A percentile compares a stretch with the other conserved stretches of the same genome.
These are phyloP conservation scores for Coptotermes formosanus DNA, from an alignment of 1,140 invertebrate genomes.

Conservation along the genomic window DNA sequence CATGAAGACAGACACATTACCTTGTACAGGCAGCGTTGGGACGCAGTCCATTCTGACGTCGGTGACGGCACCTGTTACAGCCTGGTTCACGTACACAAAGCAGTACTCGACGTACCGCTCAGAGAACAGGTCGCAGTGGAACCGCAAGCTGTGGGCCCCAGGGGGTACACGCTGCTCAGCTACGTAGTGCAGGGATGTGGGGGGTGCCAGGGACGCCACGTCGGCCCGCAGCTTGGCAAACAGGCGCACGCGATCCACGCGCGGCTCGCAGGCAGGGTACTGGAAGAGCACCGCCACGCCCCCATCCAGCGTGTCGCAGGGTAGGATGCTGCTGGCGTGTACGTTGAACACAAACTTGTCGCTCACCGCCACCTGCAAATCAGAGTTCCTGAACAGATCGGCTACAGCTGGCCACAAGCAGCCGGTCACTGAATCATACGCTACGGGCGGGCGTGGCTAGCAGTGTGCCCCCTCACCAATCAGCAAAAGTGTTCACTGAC, in stretches of 20 bases:
- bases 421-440: too few relatives aligned
- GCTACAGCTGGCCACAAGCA: neutral
- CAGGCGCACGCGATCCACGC: constrained; percentile 69
- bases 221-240: constrained; percentile 67
- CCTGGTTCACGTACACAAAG: constrained; percentile 80
- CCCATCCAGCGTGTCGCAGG: constrained; percentile 65
- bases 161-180: constrained; percentile 60
- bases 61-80: constrained; percentile 74
- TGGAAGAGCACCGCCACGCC: constrained; percentile 74
- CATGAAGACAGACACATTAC: constrained; percentile 48
- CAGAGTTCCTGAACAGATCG: constrained; percentile 33
- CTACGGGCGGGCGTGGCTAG: neutral
- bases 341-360: constrained; percentile 78
- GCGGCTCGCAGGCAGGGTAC: constrained; percentile 75
- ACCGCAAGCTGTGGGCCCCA: constrained; percentile 69
- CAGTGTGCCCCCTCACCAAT: too few relatives aligned
- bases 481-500: too few relatives aligned
- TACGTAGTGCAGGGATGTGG: constrained; percentile 62
- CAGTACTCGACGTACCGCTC: constrained; percentile 81
- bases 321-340: constrained; percentile 74
- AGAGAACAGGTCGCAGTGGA: constrained; percentile 78
- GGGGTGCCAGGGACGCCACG: constrained; percentile 57
- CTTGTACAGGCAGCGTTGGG: constrained; percentile 72
- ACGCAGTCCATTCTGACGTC: constrained; percentile 79
- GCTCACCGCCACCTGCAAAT: constrained; percentile 71